Evolutionary conservation across 1,140 invertebrate genomes (phyloP).

Genomic region (Meloidogyne floridensis): DNA sequence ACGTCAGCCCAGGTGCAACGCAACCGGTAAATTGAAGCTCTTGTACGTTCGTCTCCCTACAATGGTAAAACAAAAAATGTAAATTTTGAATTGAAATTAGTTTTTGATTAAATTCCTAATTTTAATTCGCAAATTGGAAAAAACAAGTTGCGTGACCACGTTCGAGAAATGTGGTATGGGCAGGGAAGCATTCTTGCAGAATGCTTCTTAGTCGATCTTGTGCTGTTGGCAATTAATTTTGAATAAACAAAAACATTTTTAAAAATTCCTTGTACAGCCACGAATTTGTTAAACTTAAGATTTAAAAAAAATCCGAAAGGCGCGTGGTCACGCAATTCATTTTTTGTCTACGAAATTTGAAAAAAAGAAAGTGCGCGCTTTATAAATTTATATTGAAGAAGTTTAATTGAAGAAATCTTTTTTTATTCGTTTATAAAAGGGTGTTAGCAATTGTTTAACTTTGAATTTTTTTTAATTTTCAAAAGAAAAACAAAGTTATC

Average conservation of each 20-base stretch:
- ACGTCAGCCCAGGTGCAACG: slow-evolving; percentile 91
- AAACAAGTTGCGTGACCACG: background rate
- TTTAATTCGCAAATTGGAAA: background rate
- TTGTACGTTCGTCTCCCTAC: slow-evolving; percentile 87
- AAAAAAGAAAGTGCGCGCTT: background rate
- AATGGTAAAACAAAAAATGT: slow-evolving; percentile 34
- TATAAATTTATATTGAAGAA: too few species aligned
- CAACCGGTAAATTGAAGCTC: slow-evolving; percentile 87
- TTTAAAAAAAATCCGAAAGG: background rate
- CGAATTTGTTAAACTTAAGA: background rate
- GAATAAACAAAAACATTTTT: too few species aligned
- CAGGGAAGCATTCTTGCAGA: too few species aligned
- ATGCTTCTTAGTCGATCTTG: too few species aligned
- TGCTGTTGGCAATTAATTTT: too few species aligned
- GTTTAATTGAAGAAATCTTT: too few species aligned
- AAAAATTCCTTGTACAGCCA: too few species aligned
- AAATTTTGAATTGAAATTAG: background rate
- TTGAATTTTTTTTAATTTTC: too few species aligned
- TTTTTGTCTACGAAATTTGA: background rate
- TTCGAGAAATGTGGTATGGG: too few species aligned
- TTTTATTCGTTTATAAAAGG: too few species aligned
- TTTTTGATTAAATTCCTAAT: background rate
- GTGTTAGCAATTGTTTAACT: too few species aligned
- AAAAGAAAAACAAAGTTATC: too few species aligned
- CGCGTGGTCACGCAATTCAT: background rate